Conservation (phyloP, 2,797 vertebrate genomes). For the Pseudomugil gertrudae region DNA sequence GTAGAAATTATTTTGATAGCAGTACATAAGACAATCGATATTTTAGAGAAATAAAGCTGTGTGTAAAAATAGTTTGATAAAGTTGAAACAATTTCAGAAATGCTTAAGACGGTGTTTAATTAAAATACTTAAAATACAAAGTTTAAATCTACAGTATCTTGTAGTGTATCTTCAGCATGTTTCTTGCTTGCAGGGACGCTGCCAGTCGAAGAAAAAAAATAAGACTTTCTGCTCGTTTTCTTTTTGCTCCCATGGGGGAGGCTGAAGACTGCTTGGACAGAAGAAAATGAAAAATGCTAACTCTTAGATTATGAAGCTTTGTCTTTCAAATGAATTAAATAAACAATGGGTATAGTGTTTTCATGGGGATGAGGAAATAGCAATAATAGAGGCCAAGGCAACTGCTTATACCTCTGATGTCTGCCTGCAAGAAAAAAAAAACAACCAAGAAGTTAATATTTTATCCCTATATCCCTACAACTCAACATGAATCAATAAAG, state of each 20-base stretch:
- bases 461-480: not conserved
- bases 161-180: constrained; percentile 39
- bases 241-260: constrained; percentile 23
- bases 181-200: constrained; percentile 27
- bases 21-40: rapidly evolving
- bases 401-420: constrained; percentile 2
- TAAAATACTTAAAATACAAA: constrained; percentile 6
- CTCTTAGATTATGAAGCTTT: constrained; percentile 59
- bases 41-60: constrained; percentile 8
- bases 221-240: constrained; percentile 18
- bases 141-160: constrained; percentile 23
- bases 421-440: constrained; percentile 2
- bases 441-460: not conserved
- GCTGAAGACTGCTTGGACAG: constrained; percentile 15
- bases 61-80: constrained; percentile 44
- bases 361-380: constrained; percentile 5
- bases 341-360: constrained; percentile 15
- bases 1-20: too few relatives aligned
- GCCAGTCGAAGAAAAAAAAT: constrained; percentile 14
- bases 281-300: constrained; percentile 61
- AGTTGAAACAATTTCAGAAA: constrained; percentile 25
- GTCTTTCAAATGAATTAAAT: constrained; percentile 39
- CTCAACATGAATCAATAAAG: not conserved
- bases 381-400: constrained; percentile 7
- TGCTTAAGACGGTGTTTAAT: constrained; percentile 16